A percentile compares a stretch with the other conserved stretches of the same genome.
These are phyloP conservation scores for Manduca sexta DNA, from an alignment of 1,140 invertebrate species.

Conservation along the genomic window DNA sequence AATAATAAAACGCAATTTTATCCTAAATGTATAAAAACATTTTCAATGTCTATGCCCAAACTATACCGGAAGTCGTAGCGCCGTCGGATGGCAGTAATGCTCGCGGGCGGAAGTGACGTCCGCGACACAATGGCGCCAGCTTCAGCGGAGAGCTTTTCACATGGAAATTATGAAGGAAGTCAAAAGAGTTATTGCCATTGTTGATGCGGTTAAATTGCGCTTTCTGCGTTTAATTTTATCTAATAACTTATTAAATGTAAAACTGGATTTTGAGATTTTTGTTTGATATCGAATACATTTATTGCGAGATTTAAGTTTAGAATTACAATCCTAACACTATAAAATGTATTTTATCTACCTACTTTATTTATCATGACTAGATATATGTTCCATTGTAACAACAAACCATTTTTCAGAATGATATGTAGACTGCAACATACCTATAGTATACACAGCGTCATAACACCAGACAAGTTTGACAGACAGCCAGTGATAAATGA, in stretches of 20 bases:
- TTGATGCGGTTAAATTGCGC: not conserved
- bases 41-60: not conserved
- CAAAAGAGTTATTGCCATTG: not conserved
- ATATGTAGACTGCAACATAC: too few relatives aligned
- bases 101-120: constrained; percentile 19
- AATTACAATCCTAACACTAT: too few relatives aligned
- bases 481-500: constrained; percentile 4
- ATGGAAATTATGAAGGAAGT: constrained; percentile 10
- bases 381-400: too few relatives aligned
- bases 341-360: too few relatives aligned
- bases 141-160: constrained; percentile 3
- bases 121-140: constrained; percentile 17
- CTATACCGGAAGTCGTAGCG: constrained; percentile 14
- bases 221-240: not conserved
- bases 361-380: too few relatives aligned
- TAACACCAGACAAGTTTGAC: constrained; percentile 1
- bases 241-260: too few relatives aligned
- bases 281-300: too few relatives aligned
- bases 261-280: too few relatives aligned
- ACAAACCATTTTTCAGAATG: too few relatives aligned
- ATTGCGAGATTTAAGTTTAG: too few relatives aligned
- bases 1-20: too few relatives aligned
- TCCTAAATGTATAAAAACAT: not conserved
- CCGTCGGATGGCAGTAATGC: constrained; percentile 16
- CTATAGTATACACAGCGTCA: too few relatives aligned